These are phyloP conservation scores for Octomys mimax DNA, from an alignment of 2,797 vertebrate species.

Conservation along the genomic window DNA sequence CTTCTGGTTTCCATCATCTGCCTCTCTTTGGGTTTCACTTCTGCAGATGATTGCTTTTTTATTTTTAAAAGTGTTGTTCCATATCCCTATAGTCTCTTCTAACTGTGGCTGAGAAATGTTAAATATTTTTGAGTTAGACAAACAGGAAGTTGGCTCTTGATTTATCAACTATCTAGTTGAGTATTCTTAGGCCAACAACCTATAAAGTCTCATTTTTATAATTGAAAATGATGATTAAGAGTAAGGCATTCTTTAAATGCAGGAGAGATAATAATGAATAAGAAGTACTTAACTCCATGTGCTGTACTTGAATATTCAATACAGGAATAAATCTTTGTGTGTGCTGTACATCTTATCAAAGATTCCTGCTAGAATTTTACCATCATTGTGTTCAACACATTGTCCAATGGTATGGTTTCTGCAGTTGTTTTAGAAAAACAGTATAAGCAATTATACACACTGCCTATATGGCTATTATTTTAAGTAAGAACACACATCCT, in stretches of 20 bases:
- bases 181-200: not conserved
- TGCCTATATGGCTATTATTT: conserved; percentile 46
- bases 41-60: conserved; percentile 1
- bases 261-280: not conserved
- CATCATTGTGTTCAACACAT: conserved; percentile 46
- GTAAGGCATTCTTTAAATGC: conserved; percentile 11
- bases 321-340: not conserved
- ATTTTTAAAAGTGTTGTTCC: not conserved
- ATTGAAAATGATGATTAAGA: not conserved
- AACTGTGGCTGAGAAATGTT: not conserved
- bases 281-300: not conserved
- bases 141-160: not conserved
- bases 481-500: conserved; percentile 68
- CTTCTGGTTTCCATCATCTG: not conserved
- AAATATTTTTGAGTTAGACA: conserved; percentile 1
- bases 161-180: not conserved
- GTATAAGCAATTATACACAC: conserved; percentile 37
- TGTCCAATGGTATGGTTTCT: not conserved
- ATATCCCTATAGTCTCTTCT: not conserved
- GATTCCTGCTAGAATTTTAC: not conserved
- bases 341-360: not conserved
- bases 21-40: not conserved
- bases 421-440: conserved; percentile 30
- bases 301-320: not conserved
- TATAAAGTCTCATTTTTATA: not conserved